Conservation (phyloP, 2,888 invertebrate genomes). For the Abscondita cerata region DNA sequence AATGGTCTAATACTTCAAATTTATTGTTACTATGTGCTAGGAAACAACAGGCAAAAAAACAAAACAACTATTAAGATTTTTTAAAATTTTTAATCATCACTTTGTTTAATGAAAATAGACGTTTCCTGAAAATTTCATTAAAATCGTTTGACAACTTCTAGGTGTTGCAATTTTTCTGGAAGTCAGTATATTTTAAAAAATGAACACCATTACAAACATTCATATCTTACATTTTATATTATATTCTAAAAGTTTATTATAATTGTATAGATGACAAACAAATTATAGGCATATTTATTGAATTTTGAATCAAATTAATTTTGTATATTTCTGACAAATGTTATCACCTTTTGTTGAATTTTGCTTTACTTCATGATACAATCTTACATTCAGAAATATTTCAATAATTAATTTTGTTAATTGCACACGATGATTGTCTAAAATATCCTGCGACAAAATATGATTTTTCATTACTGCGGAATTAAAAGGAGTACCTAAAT, state of each 20-base stretch:
- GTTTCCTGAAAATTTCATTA: too few species aligned
- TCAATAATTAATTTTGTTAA: too few species aligned
- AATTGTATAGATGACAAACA: neutral
- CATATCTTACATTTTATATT: neutral
- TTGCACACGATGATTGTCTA: too few species aligned
- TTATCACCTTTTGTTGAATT: neutral
- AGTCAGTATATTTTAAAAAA: neutral
- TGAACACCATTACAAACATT: neutral
- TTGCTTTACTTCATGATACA: neutral
- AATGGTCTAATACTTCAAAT: too few species aligned
- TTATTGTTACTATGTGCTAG: too few species aligned
- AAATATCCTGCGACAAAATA: neutral
- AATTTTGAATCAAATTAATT: neutral
- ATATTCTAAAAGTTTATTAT: neutral
- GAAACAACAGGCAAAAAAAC: too few species aligned
- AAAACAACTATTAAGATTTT: too few species aligned
- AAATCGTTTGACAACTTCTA: too few species aligned
- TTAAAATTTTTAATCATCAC: too few species aligned
- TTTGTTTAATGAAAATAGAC: too few species aligned
- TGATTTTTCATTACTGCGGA: neutral
- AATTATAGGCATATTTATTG: neutral
- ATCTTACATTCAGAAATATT: neutral
- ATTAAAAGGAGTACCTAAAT: neutral
- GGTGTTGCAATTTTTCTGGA: too few species aligned
- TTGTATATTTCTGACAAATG: neutral